These are phyloP conservation scores for Orthonevra nobilis DNA, from an alignment of 2,888 invertebrate genomes.

Conservation along the genomic window DNA sequence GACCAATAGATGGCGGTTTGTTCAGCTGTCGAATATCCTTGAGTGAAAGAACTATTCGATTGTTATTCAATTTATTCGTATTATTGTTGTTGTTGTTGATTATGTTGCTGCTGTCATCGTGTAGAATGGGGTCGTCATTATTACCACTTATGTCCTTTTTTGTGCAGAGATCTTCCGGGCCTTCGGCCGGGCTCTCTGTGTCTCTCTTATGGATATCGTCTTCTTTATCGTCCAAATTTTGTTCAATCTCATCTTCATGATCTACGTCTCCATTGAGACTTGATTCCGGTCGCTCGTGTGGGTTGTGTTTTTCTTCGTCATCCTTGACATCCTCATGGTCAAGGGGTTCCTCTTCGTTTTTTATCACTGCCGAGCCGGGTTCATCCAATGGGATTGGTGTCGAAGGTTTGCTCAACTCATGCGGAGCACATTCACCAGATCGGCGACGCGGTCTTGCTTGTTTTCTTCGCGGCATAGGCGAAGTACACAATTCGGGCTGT, in stretches of 20 bases:
- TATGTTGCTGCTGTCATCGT: conserved; percentile 72
- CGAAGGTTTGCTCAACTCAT: conserved; percentile 82
- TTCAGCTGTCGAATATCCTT: conserved; percentile 80
- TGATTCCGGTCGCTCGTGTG: conserved; percentile 47
- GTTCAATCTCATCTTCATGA: conserved; percentile 68
- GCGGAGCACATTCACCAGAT: conserved; percentile 87
- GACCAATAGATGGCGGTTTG: conserved; percentile 75
- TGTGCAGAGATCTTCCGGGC: conserved; percentile 80
- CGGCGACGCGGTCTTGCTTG: conserved; percentile 92
- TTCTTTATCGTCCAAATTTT: conserved; percentile 72
- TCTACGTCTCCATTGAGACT: conserved; percentile 57
- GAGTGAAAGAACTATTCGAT: conserved; percentile 79
- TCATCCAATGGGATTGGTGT: conserved; percentile 68
- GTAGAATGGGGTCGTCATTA: conserved; percentile 48
- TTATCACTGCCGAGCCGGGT: conserved; percentile 75
- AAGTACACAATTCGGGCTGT: conserved; percentile 83
- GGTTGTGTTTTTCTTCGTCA: conserved; percentile 74
- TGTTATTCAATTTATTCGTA: conserved; percentile 77
- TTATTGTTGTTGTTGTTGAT: conserved; percentile 76
- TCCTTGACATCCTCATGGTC: conserved; percentile 81
- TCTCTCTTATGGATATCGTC: conserved; percentile 72
- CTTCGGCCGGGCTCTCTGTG: conserved; percentile 75
- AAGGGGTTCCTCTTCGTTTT: conserved; percentile 80
- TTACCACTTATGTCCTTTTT: conserved; percentile 74
- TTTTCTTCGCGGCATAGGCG: conserved; percentile 91